Conservation (phyloP, 2,113 vertebrate species). For the Leptobrachium ailaonicum region DNA sequence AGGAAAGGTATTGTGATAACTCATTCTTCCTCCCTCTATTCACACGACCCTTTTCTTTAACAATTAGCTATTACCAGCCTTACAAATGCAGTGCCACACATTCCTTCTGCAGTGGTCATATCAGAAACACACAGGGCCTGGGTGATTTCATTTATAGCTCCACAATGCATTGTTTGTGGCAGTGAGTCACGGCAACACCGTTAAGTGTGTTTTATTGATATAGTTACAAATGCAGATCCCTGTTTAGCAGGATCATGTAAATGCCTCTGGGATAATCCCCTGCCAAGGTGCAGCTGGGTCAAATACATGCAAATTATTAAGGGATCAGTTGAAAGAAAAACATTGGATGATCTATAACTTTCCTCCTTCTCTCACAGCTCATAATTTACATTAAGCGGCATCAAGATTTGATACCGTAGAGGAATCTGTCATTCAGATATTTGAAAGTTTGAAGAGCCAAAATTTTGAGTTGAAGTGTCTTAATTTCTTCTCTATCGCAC, state of each 20-base stretch:
- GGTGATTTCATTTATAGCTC: not conserved
- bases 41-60: not conserved
- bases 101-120: not conserved
- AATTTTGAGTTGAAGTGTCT: not conserved
- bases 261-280: not conserved
- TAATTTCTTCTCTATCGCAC: not conserved
- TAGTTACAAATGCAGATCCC: not conserved
- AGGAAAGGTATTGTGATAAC: constrained; percentile 36
- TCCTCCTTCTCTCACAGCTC: not conserved
- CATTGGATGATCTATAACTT: constrained; percentile 20
- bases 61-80: not conserved
- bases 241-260: not conserved
- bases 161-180: too few relatives aligned
- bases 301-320: constrained; percentile 17
- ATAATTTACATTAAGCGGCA: constrained; percentile 7
- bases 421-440: constrained; percentile 25
- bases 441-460: not conserved
- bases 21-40: not conserved
- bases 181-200: not conserved
- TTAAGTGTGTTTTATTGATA: not conserved
- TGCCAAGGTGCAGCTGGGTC: constrained; percentile 1
- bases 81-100: not conserved
- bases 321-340: not conserved
- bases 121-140: not conserved
- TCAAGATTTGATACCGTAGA: not conserved